Conservation (phyloP, 1,140 invertebrate species). For the Agrilus planipennis region DNA sequence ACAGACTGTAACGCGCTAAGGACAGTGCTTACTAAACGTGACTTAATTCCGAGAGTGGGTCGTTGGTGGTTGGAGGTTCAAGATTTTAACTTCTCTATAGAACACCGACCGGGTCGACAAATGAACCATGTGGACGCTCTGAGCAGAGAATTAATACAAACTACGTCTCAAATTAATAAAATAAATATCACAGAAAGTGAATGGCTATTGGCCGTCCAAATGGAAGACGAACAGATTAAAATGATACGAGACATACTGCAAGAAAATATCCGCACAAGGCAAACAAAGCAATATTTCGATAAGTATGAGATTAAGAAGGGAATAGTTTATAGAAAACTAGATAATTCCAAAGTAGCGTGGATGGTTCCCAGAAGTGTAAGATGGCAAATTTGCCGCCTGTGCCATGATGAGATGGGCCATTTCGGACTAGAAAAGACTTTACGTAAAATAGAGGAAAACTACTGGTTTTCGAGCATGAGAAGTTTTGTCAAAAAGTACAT, state of each 20-base stretch:
- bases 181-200: no score
- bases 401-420: constrained; percentile 26
- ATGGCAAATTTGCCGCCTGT: constrained; percentile 13
- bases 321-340: constrained; percentile 16
- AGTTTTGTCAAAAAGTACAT: constrained; percentile 20
- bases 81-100: constrained; percentile 14
- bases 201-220: no score
- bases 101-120: constrained; percentile 12
- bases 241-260: not conserved
- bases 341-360: constrained; percentile 7
- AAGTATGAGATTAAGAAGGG: constrained; percentile 18
- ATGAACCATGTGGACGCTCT: constrained; percentile 20
- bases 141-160: constrained; percentile 9
- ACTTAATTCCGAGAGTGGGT: constrained; percentile 22
- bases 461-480: constrained; percentile 23
- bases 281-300: constrained; percentile 13
- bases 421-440: constrained; percentile 20
- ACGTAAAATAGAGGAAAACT: constrained; percentile 17
- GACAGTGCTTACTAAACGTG: constrained; percentile 15
- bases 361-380: constrained; percentile 13
- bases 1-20: constrained; percentile 22
- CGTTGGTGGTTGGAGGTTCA: constrained; percentile 19
- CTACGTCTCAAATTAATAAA: no score
- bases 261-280: not conserved
- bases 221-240: not conserved